Base-by-base conservation (phyloP, 2,888 invertebrate species). In the Hecatera dysodea region DNA sequence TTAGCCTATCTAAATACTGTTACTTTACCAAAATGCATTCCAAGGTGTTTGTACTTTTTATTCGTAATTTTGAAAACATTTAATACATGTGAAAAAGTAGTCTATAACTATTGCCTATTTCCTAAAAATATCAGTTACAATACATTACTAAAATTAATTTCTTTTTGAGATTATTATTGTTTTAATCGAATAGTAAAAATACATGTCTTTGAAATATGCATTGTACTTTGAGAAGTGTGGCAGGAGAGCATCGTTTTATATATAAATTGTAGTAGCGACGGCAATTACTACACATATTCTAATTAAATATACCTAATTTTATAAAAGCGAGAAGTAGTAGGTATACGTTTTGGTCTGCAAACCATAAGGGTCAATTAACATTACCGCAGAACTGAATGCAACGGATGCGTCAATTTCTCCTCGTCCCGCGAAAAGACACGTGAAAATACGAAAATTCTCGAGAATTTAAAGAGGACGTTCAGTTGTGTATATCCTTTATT, bases 31-130 rank as follows among this genome's bases (percentile, higher is more conserved):
- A 75, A 73, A 79, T 71, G 65, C 63, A 69, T 57, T 71, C 24
- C 59, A 67, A 61, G 24, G 22, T 53, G 62, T 86, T 85, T 86
- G 82, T 85, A 86, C 85, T 82, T 77, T 7, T 42, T 42, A 56
- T 36, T 12, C 2, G 22, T 56, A 50, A 62, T 78, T 78, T 82
- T 29, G 46, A 72, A 60, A 36, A 29, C 29, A 11, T 52, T 29
- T 46, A 62, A 39, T 44, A 59, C 60, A 67, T 48, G 46, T 50
- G 42, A 53, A 33, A 27, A 27, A 48, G 7, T 12, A 36, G 39
- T 33, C 24, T 78, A 52, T 36, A 27, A 55, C 29, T 75, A 75
- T 55, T 22, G 36, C 8, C 19, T 64, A 67, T 36, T 57, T 39
- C 61, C 62, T 59, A 65, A 62, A 44, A 56, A 46, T 59, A 65